phyloP scores from a whole-genome alignment of 2,113 vertebrate genomes.

The Procavia capensis region DNA sequence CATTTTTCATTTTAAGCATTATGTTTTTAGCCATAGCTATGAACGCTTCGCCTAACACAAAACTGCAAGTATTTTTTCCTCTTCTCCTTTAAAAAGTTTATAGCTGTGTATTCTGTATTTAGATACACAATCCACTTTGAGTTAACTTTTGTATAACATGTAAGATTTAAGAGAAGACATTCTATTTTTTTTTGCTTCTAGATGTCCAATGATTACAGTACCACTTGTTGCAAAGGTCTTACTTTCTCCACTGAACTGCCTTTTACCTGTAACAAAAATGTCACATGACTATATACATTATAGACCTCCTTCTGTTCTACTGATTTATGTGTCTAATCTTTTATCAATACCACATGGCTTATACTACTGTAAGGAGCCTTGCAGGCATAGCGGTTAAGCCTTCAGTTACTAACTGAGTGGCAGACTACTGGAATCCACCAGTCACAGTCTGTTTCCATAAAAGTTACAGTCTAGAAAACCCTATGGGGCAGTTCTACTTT shows the following conservation, averaged over 20 bases:
- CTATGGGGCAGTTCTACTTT: too few relatives aligned
- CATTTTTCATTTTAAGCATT: constrained; percentile 33
- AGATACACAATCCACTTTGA: neutral
- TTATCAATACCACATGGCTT: neutral
- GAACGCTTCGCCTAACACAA: neutral
- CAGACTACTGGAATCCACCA: neutral
- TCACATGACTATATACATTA: neutral
- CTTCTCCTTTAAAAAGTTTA: constrained; percentile 7
- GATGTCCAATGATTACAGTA: neutral
- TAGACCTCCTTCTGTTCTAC: neutral
- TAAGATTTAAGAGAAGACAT: neutral
- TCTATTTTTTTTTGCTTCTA: neutral
- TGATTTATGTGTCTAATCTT: neutral
- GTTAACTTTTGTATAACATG: neutral
- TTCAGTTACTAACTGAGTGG: neutral
- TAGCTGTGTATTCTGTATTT: neutral
- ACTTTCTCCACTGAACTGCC: constrained; percentile 6
- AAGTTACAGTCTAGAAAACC: too few relatives aligned
- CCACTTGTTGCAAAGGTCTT: neutral
- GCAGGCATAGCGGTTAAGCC: too few relatives aligned
- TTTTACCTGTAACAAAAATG: neutral
- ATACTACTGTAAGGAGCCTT: neutral
- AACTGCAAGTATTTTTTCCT: neutral
- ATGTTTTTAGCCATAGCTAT: constrained; percentile 14
- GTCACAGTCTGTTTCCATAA: too few relatives aligned